Evolutionary conservation across 2,113 vertebrate species (phyloP), one percentile per base, ranked within the genome.

Genomic region (Ceyx cyanopectus): DNA sequence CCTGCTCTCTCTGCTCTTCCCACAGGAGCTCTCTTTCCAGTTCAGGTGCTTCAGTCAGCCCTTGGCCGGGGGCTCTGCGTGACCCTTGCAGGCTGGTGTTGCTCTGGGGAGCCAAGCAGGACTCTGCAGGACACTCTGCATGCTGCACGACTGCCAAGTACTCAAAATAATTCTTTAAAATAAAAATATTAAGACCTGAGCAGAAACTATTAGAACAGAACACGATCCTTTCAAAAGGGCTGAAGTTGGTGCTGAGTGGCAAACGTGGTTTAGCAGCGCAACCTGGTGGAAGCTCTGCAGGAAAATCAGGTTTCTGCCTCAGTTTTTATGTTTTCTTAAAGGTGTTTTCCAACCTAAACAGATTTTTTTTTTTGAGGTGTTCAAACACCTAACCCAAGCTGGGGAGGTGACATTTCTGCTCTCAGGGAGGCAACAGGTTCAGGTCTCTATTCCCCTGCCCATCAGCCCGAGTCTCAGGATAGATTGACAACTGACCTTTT

Each of bases 261-360:
- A 65, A 23, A 32, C 3, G 75, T 19, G 24, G 70, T 61, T 17
- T 5, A 19, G 85, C 57, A 93, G 93, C 87, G 89, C 93, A 62
- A 63, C 62, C 95, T 95, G 91, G 12, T 93, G 94, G 95, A 63
- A 41, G 19, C 26, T 6, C 23, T 14, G 7, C 18, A 32, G 37
- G 6, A 26, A 62, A 58, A 11, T 2, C 2, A 0, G 2, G 3
- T 19, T 20, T 15, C 6, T 1, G 9, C 4, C 5, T 6, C 0
- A 4, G 51, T 4, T 48, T 53, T 46, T 5, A 1, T n/a, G 23
- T 2, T 21, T 43, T 32, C 50, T 57, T 57, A 9, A 18, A 19
- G 54, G 29, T 10, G 17, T 51, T 30, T 12, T 20, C 54, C 54
- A 57, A 30, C 18, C 54, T 30, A 57, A 57, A 19, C 14, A 30